Conservation (phyloP, 2,888 invertebrate species). For the Cecidostiba fungosa region DNA sequence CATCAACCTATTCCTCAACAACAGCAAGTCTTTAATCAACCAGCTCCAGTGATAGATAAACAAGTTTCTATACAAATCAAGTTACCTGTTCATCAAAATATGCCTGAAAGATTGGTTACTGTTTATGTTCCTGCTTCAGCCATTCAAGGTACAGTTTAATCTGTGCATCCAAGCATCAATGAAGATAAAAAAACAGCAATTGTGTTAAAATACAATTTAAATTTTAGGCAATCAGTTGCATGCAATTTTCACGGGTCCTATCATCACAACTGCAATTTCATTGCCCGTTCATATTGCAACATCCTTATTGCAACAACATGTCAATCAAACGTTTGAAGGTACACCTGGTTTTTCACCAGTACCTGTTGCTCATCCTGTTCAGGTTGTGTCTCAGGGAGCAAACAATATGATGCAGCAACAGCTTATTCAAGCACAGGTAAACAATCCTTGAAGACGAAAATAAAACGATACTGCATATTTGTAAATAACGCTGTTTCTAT, state of each 20-base stretch:
- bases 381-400: conserved; percentile 72
- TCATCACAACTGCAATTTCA: conserved; percentile 94
- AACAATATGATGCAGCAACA: conserved; percentile 73
- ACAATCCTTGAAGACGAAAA: neutral
- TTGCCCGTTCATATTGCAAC: conserved; percentile 91
- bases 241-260: conserved; percentile 91
- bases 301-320: conserved; percentile 92
- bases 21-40: conserved; percentile 75
- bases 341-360: conserved; percentile 79
- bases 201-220: conserved; percentile 46
- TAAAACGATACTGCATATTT: neutral
- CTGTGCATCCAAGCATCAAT: neutral
- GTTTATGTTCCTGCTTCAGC: conserved; percentile 95
- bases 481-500: neutral
- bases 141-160: conserved; percentile 83
- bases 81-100: conserved; percentile 89
- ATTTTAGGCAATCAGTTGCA: conserved; percentile 82
- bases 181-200: conserved; percentile 13
- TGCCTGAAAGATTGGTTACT: conserved; percentile 88
- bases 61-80: conserved; percentile 86
- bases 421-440: conserved; percentile 73
- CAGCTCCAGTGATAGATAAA: conserved; percentile 81
- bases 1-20: conserved; percentile 66
- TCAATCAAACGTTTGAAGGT: conserved; percentile 88
- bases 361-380: conserved; percentile 74